phyloP scores from a whole-genome alignment of 1,140 invertebrate genomes.

The Brachionus angularis region DNA sequence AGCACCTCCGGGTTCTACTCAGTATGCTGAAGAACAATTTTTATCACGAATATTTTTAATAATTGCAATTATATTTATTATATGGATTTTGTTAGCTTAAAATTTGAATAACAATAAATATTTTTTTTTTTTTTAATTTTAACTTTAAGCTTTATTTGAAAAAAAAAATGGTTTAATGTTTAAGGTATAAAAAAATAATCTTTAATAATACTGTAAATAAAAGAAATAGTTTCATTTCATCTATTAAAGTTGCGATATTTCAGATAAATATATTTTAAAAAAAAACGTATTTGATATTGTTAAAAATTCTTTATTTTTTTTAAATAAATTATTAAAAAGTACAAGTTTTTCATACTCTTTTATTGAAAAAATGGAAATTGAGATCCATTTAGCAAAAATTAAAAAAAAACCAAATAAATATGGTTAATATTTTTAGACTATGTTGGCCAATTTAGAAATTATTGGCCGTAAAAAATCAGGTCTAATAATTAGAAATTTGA shows the following conservation, averaged over 20 bases:
- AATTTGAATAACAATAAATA: too few species aligned
- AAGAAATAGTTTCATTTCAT: too few species aligned
- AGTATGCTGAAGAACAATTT: conserved; percentile 83
- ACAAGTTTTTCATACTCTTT: not conserved
- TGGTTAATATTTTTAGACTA: not conserved
- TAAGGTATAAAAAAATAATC: too few species aligned
- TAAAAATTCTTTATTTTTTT: not conserved
- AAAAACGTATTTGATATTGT: too few species aligned
- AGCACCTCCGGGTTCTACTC: conserved; percentile 73
- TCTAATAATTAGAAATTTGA: too few species aligned
- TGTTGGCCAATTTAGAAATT: conserved; percentile 13
- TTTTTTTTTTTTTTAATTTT: too few species aligned
- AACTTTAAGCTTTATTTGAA: too few species aligned
- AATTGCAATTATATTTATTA: conserved; percentile 81
- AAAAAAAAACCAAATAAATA: not conserved
- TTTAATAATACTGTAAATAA: too few species aligned
- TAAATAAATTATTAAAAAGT: not conserved
- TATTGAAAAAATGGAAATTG: conserved; percentile 3
- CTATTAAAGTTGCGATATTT: too few species aligned
- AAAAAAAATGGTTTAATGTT: too few species aligned
- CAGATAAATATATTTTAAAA: too few species aligned
- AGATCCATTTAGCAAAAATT: conserved; percentile 8
- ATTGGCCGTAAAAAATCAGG: not conserved
- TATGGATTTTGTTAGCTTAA: conserved; percentile 86
- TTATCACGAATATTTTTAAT: conserved; percentile 87